Base-by-base conservation (phyloP, 1,140 invertebrate genomes). In the Drosophila nebulosa region DNA sequence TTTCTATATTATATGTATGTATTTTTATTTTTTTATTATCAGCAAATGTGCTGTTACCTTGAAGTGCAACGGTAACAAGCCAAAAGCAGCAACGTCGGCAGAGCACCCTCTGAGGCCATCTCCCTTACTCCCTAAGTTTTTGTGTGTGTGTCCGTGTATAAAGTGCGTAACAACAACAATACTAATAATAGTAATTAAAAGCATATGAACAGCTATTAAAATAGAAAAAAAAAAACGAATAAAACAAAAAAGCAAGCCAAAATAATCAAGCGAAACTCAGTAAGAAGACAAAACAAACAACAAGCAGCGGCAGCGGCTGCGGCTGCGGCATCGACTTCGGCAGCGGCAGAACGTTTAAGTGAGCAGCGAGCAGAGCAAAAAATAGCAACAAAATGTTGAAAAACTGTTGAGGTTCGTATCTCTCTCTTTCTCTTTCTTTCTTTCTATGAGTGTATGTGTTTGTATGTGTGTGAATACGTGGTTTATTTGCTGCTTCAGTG, bases 401-500 rank as follows among this genome's bases (percentile, higher is more conserved):
- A 86, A 86, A 83, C 78, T 86, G 74, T 79, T 86, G 78, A 86
- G 78, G 83, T 86, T 73, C 60, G 75, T 88, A 68, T 69, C 39
- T 46, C 39, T 46, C 39, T 46, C 39, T 21, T 32, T 32, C 16
- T 42, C 39, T 42, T 46, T 62, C 42, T 52, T 53, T 73, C 56
- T 78, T 21, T 69, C 32, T 62, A 50, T 73, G 32, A 59, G 30
- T 62, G 53, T 58, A 39, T 66, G 14, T 74, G 46, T 76, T 55
- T 75, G 42, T 68, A n/a, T 72, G 50, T 81, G 64, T 84, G 50
- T 77, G 80, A 79, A 77, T 85, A 85, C 81, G 81, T 85, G 81
- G 81, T 85, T 80, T 86, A 78, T 78, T 88, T 88, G 72, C 83
- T 88, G 83, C 78, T 88, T 83, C 83, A 88, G 78, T 88, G 83